Evolutionary conservation across 2,113 vertebrate genomes (phyloP).

Genomic region (Ceyx margarethae): DNA sequence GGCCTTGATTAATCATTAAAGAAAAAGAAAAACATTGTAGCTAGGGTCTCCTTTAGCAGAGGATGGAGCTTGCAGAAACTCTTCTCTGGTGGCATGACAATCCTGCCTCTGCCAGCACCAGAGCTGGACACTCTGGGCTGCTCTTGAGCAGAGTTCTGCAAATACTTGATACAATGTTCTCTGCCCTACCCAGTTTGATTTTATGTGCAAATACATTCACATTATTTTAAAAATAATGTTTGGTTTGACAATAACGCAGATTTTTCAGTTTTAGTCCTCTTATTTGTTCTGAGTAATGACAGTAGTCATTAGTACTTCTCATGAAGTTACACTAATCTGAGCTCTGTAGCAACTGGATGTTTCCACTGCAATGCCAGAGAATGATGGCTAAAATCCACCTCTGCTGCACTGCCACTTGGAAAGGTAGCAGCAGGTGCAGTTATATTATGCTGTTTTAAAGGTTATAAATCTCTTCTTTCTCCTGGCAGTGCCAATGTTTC

Average conservation of each 20-base stretch:
- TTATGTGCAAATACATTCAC: background rate
- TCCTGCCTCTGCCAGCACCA: background rate
- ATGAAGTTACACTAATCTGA: background rate
- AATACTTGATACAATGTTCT: background rate
- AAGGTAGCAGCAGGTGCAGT: slow-evolving; percentile 24
- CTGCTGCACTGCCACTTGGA: slow-evolving; percentile 7
- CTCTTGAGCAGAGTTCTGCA: background rate
- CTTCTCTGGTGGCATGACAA: background rate
- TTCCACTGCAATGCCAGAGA: background rate
- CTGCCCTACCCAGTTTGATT: background rate
- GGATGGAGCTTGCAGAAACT: background rate
- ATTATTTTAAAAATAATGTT: background rate
- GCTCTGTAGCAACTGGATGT: background rate
- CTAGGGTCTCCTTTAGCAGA: background rate
- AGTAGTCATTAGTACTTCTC: background rate
- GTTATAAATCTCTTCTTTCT: slow-evolving; percentile 47
- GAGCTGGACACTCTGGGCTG: background rate
- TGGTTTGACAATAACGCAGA: background rate
- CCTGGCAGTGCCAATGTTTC: slow-evolving; percentile 58
- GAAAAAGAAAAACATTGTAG: background rate
- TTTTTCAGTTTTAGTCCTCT: slow-evolving; percentile 6
- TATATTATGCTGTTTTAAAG: slow-evolving; percentile 35
- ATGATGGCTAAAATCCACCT: background rate
- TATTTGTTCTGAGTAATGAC: background rate
- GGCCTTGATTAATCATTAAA: slow-evolving; percentile 8